phyloP scores from a whole-genome alignment of 2,888 invertebrate species.

The Drosophila anomelani region DNA sequence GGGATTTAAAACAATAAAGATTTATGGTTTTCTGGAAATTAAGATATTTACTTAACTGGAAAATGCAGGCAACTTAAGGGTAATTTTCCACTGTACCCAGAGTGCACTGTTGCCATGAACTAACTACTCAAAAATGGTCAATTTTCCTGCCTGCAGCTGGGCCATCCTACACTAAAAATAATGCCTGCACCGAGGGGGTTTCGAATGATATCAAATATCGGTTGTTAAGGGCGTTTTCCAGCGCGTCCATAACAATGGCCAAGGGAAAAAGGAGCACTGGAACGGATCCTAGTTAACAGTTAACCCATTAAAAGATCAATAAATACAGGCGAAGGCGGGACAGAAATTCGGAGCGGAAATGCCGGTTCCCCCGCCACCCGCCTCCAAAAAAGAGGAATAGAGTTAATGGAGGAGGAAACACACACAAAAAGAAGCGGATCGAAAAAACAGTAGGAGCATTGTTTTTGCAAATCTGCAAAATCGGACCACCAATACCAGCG shows the following conservation, averaged over 20 bases:
- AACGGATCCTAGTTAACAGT: conserved; percentile 15
- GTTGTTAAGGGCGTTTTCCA: conserved; percentile 74
- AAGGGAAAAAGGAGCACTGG: conserved; percentile 7
- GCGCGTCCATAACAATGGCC: conserved; percentile 36
- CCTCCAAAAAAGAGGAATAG: conserved; percentile 1
- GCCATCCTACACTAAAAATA: conserved; percentile 12
- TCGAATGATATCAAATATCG: conserved; percentile 52
- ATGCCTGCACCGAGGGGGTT: conserved; percentile 25
- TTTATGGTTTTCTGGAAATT: background rate
- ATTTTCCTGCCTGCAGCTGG: conserved; percentile 36
- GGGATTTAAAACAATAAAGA: background rate
- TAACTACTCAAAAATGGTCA: conserved; percentile 24
- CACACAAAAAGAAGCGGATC: conserved; percentile 12
- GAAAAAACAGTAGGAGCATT: conserved; percentile 5
- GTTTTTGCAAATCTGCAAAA: conserved; percentile 36
- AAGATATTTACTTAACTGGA: too few relatives aligned
- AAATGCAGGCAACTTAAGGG: background rate
- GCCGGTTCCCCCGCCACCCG: conserved; percentile 5
- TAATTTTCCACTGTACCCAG: background rate
- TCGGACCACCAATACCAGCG: conserved; percentile 13
- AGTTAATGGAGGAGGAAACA: conserved; percentile 10
- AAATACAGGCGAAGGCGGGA: conserved; percentile 12
- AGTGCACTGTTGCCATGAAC: conserved; percentile 5
- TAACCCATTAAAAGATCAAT: conserved; percentile 34
- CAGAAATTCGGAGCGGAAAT: conserved; percentile 26